Evolutionary conservation across 35 echinoderm and acorn worm species (phyloP).

Genomic region (Strongylocentrotus purpuratus): DNA sequence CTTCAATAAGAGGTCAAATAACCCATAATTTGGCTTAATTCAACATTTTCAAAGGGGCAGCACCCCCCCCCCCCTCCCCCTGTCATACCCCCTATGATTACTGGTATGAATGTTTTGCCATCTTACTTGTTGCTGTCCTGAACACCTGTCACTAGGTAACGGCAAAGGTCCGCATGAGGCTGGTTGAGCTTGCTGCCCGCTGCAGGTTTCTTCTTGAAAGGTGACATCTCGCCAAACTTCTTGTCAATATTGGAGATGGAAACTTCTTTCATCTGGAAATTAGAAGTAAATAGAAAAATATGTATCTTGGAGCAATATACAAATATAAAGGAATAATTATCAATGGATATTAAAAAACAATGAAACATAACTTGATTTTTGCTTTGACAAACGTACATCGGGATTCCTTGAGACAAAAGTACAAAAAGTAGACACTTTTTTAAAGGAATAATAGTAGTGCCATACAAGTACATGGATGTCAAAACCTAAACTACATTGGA

Average conservation of each 20-base stretch:
- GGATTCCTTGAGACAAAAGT: background rate
- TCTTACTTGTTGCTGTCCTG: slow-evolving; percentile 44
- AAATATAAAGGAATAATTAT: background rate
- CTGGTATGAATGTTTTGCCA: background rate
- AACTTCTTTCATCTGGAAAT: slow-evolving; percentile 20
- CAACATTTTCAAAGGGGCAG: background rate
- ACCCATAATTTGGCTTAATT: too few species aligned
- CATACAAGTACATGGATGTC: background rate
- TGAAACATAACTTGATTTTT: background rate
- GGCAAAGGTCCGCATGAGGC: slow-evolving; percentile 48
- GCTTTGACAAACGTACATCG: background rate
- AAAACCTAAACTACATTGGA: background rate
- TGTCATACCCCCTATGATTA: background rate
- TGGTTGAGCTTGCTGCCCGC: background rate
- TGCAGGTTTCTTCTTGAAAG: slow-evolving; percentile 48
- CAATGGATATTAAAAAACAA: background rate
- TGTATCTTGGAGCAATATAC: too few species aligned
- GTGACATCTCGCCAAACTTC: slow-evolving; percentile 48
- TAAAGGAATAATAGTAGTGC: background rate
- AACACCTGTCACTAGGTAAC: slow-evolving; percentile 54
- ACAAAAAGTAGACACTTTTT: background rate
- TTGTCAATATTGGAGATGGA: slow-evolving; percentile 36
- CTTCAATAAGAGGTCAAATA: too few species aligned
- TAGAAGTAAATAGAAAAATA: background rate
- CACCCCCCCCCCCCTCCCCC: too few species aligned